Percentiles rank a stretch among this genome's conserved stretches.
These are phyloP conservation scores for Salvelinus alpinus DNA, from an alignment of 2,113 vertebrate species.

Conservation along the genomic window DNA sequence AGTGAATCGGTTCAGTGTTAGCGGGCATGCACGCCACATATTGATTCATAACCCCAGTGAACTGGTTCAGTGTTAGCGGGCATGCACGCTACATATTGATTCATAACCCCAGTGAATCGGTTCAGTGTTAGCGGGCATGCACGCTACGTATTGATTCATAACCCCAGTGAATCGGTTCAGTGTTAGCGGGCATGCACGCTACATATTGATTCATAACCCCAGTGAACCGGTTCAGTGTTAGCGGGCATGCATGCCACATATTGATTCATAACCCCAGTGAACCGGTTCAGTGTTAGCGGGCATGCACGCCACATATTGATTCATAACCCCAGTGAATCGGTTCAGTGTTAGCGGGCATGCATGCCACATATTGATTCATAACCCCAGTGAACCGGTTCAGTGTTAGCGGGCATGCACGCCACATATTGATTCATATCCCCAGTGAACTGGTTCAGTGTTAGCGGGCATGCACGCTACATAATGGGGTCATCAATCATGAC, in stretches of 20 bases:
- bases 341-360: constrained; percentile 20
- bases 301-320: constrained; percentile 19
- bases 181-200: constrained; percentile 21
- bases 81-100: constrained; percentile 19
- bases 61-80: constrained; percentile 16
- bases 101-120: too few species aligned
- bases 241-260: constrained; percentile 18
- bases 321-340: too few species aligned
- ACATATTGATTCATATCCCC: too few species aligned
- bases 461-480: constrained; percentile 19
- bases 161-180: too few species aligned
- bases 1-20: constrained; percentile 15
- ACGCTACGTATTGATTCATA: too few species aligned
- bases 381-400: too few species aligned
- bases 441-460: constrained; percentile 15
- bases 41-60: too few species aligned
- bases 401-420: constrained; percentile 21
- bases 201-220: too few species aligned
- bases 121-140: constrained; percentile 20
- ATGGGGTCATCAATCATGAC: constrained; percentile 39
- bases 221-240: constrained; percentile 15
- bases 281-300: constrained; percentile 16
- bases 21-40: constrained; percentile 19
- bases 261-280: too few species aligned
- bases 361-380: constrained; percentile 13